These are phyloP conservation scores for Zaprionus obscuricornis DNA, from an alignment of 2,888 invertebrate genomes.

Conservation along the genomic window DNA sequence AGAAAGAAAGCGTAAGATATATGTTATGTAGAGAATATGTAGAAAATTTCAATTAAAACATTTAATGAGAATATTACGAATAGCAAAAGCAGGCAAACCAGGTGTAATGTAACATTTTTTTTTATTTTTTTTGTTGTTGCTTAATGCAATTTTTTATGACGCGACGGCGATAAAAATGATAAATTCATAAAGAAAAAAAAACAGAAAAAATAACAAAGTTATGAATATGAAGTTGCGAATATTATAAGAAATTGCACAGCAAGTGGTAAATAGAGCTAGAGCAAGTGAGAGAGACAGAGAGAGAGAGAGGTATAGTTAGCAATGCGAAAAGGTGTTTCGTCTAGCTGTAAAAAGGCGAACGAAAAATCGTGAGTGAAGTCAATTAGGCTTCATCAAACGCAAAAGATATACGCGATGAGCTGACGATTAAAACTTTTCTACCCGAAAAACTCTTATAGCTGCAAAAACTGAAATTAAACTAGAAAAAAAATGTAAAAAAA, in stretches of 20 bases:
- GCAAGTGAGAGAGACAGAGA: no score
- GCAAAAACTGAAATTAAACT: slow-evolving; percentile 35
- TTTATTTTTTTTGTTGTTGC: no score
- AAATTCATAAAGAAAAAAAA: slow-evolving; percentile 48
- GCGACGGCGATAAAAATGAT: slow-evolving; percentile 62
- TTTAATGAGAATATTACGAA: slow-evolving; percentile 37
- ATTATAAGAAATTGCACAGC: slow-evolving; percentile 10
- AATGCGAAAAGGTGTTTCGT: slow-evolving; percentile 19
- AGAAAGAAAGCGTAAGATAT: slow-evolving; percentile 16
- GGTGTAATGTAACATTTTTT: slow-evolving; percentile 50
- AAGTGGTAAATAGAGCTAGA: no score
- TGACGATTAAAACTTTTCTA: slow-evolving; percentile 41
- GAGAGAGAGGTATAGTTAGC: slow-evolving; percentile 4
- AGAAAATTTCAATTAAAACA: slow-evolving; percentile 32
- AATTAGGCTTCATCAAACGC: slow-evolving; percentile 54
- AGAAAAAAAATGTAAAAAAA: no score
- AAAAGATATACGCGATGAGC: slow-evolving; percentile 30
- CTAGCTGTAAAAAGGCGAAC: slow-evolving; percentile 39
- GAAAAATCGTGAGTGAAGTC: slow-evolving; percentile 68
- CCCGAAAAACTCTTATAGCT: no score
- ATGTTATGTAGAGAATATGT: slow-evolving; percentile 19
- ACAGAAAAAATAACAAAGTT: no score
- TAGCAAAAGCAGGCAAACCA: slow-evolving; percentile 17
- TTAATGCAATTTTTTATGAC: slow-evolving; percentile 62
- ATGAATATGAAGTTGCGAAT: slow-evolving; percentile 59